phyloP scores from a whole-genome alignment of 2,797 vertebrate species.

The Microctenopoma steveboyesi region DNA sequence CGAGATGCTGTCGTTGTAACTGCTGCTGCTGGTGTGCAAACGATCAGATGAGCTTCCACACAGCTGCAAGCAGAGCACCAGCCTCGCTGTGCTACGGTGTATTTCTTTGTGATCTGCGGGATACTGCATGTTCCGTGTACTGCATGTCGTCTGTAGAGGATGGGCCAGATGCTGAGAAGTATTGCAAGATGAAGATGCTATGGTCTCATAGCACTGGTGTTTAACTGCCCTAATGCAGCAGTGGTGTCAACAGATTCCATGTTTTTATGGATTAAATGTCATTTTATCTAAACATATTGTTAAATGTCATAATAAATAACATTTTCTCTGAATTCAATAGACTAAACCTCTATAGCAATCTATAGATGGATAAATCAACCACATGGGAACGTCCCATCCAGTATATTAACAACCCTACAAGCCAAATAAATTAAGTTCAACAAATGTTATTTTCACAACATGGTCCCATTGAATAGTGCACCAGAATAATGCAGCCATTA shows the following conservation, averaged over 20 bases:
- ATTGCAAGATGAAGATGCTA: not conserved
- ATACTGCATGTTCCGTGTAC: not conserved
- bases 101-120: not conserved
- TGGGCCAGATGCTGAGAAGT: not conserved
- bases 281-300: not conserved
- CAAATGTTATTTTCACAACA: no score
- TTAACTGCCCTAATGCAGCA: not conserved
- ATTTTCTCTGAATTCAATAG: not conserved
- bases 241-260: not conserved
- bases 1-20: not conserved
- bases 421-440: not conserved
- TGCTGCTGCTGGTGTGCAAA: not conserved
- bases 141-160: no score
- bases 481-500: no score
- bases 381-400: not conserved
- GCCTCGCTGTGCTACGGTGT: not conserved
- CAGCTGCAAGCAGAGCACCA: conserved; percentile 11
- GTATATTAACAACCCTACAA: not conserved
- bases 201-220: no score
- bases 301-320: no score
- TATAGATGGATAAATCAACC: not conserved
- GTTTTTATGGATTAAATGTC: not conserved
- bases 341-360: no score
- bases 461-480: no score
- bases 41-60: not conserved